Conservation (phyloP, 1,140 invertebrate genomes). For the Limonius californicus region DNA sequence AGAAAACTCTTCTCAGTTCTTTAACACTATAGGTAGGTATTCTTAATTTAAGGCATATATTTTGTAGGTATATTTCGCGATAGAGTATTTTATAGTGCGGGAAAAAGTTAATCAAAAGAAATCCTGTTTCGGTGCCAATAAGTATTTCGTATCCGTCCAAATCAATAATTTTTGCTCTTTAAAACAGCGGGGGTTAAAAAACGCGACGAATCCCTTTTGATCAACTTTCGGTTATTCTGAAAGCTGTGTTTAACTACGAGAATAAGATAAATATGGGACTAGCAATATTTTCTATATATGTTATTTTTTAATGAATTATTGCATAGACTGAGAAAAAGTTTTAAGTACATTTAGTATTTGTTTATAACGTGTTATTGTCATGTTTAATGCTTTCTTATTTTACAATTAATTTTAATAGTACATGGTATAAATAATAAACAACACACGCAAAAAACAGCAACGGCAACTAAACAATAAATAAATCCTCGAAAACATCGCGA, state of each 20-base stretch:
- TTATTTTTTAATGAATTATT: neutral
- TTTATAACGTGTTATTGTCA: conserved; percentile 9
- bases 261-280: conserved; percentile 15
- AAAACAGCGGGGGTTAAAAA: neutral
- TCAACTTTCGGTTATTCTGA: conserved; percentile 5
- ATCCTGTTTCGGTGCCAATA: neutral
- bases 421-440: neutral
- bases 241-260: conserved; percentile 11
- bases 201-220: neutral
- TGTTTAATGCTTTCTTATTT: conserved; percentile 5
- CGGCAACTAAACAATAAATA: neutral
- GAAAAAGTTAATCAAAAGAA: neutral
- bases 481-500: neutral
- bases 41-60: conserved; percentile 11
- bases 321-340: conserved; percentile 1
- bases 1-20: conserved; percentile 2
- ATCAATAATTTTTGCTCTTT: neutral
- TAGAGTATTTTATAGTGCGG: conserved; percentile 5
- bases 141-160: too few relatives aligned
- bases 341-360: conserved; percentile 5
- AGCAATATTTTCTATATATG: conserved; percentile 5
- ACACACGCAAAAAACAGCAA: neutral
- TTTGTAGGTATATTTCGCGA: conserved; percentile 12
- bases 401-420: neutral
- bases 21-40: conserved; percentile 11